Percentiles rank a stretch among this genome's conserved stretches.
phyloP scores from a whole-genome alignment of 2,888 invertebrate genomes.

The Thera britannica region DNA sequence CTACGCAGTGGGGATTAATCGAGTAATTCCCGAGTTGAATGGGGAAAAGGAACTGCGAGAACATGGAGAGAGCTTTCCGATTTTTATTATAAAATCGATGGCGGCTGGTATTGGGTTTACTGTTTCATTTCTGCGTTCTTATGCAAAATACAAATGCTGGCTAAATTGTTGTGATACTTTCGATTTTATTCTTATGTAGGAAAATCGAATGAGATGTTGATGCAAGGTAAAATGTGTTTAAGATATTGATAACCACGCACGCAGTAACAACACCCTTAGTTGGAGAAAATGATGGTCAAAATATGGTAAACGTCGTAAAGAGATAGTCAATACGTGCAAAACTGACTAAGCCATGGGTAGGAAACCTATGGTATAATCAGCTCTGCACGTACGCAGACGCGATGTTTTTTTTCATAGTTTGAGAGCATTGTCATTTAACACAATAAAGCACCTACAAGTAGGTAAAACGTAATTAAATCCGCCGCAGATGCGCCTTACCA shows the following conservation, averaged over 20 bases:
- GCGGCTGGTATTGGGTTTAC: slow-evolving; percentile 22
- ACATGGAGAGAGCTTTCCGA: slow-evolving; percentile 44
- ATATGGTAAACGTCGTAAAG: too few relatives aligned
- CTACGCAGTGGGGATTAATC: slow-evolving; percentile 61
- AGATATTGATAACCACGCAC: too few relatives aligned
- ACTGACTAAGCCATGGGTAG: too few relatives aligned
- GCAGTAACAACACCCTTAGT: too few relatives aligned
- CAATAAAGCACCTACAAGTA: neutral
- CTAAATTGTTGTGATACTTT: neutral
- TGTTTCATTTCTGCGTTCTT: slow-evolving; percentile 6
- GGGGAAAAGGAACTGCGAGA: slow-evolving; percentile 48
- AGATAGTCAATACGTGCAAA: too few relatives aligned
- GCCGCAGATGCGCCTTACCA: neutral
- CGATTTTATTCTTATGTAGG: neutral
- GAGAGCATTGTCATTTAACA: neutral
- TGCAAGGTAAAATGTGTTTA: neutral
- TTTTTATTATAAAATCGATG: slow-evolving; percentile 53
- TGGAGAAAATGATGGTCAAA: too few relatives aligned
- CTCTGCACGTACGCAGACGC: too few relatives aligned
- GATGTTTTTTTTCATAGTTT: too few relatives aligned
- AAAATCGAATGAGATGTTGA: neutral
- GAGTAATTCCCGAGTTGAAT: slow-evolving; percentile 61
- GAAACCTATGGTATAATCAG: too few relatives aligned
- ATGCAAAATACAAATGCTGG: slow-evolving; percentile 10
- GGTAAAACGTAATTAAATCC: neutral